Percentiles rank a stretch among this genome's conserved stretches.
Evolutionary conservation across 1,140 invertebrate species (phyloP).

Genomic region (Saccostrea echinata): DNA sequence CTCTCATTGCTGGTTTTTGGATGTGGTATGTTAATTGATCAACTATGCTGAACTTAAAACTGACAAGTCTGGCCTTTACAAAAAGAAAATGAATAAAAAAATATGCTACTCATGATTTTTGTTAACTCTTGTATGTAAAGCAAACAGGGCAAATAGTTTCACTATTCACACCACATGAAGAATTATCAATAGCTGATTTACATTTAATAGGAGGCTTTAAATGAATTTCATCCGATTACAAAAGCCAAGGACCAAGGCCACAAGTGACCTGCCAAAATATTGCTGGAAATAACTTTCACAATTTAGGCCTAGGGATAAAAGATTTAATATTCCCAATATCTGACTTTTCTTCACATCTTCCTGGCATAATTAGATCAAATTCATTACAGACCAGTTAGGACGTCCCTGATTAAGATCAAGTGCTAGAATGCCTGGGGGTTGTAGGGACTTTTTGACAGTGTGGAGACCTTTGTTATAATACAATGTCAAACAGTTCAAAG

Average conservation of each 20-base stretch:
- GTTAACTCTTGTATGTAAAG: background rate
- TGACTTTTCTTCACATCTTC: slow-evolving; percentile 2
- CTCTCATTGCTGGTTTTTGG: too few species aligned
- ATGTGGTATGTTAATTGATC: slow-evolving; percentile 13
- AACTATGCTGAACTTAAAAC: background rate
- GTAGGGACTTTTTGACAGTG: background rate
- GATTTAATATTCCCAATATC: background rate
- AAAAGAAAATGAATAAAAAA: slow-evolving; percentile 9
- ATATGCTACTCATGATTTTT: background rate
- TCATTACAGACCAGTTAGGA: slow-evolving; percentile 9
- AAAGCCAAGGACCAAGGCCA: slow-evolving; percentile 1
- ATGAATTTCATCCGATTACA: slow-evolving; percentile 22
- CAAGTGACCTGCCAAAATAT: slow-evolving; percentile 16
- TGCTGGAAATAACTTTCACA: background rate
- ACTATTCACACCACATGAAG: background rate
- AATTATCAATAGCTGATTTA: slow-evolving; percentile 1
- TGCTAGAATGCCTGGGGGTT: background rate
- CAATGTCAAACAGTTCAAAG: background rate
- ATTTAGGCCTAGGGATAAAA: background rate
- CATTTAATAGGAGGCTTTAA: slow-evolving; percentile 14
- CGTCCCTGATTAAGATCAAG: slow-evolving; percentile 2
- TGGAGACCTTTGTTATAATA: background rate
- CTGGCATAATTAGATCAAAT: slow-evolving; percentile 32
- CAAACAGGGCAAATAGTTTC: background rate
- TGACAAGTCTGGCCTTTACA: background rate